These are phyloP conservation scores for Nannobrachium achirus DNA, from an alignment of 2,113 vertebrate species.

Conservation along the genomic window DNA sequence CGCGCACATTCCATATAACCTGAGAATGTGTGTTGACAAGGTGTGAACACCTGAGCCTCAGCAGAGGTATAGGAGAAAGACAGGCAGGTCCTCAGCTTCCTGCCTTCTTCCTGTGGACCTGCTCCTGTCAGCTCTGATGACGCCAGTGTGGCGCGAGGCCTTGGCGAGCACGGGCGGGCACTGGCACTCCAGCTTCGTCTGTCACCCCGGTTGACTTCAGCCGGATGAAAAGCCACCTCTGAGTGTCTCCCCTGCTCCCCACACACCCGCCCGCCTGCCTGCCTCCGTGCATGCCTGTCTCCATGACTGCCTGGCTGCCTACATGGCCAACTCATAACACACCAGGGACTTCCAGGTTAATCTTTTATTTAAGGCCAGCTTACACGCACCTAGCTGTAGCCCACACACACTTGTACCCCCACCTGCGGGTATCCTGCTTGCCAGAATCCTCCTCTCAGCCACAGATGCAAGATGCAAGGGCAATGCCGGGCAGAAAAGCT, in stretches of 20 bases:
- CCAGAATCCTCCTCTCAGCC: conserved; percentile 19
- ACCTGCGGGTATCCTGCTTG: conserved; percentile 40
- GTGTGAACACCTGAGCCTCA: conserved; percentile 58
- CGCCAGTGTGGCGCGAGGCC: conserved; percentile 57
- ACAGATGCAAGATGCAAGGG: conserved; percentile 22
- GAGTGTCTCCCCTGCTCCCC: conserved; percentile 64
- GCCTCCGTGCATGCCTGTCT: conserved; percentile 25
- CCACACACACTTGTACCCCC: conserved; percentile 52
- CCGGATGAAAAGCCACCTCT: conserved; percentile 68
- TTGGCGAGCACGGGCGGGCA: conserved; percentile 41
- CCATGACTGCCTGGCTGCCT: conserved; percentile 17
- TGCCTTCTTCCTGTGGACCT: conserved; percentile 57
- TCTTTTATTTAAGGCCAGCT: conserved; percentile 75
- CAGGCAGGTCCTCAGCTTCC: conserved; percentile 58
- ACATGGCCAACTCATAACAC: conserved; percentile 61
- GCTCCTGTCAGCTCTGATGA: conserved; percentile 75
- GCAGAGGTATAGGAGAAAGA: conserved; percentile 40
- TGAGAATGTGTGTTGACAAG: conserved; percentile 48
- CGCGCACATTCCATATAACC: no score
- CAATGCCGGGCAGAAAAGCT: conserved; percentile 5
- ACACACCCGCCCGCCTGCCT: conserved; percentile 37
- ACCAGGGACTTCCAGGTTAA: conserved; percentile 68
- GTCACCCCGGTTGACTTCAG: conserved; percentile 71
- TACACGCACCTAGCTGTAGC: conserved; percentile 54
- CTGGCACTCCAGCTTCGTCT: conserved; percentile 58